Evolutionary conservation across 1,140 invertebrate species (phyloP).

Genomic region (Pararge aegeria): DNA sequence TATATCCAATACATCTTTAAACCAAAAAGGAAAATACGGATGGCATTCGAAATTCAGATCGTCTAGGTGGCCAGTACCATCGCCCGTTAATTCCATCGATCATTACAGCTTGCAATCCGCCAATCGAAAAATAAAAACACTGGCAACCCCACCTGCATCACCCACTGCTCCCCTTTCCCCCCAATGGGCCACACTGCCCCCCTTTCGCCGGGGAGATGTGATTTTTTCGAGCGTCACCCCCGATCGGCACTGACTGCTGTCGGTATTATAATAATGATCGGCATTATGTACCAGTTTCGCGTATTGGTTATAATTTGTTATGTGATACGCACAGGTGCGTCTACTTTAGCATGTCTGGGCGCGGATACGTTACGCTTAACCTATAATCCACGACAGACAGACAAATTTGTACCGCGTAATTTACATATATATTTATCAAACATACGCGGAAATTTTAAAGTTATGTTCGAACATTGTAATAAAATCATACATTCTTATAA

Average conservation of each 20-base stretch:
- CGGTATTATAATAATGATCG: constrained; percentile 40
- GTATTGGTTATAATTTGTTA: constrained; percentile 14
- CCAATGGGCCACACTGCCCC: constrained; percentile 2
- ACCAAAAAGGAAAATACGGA: constrained; percentile 22
- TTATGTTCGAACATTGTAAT: too few relatives aligned
- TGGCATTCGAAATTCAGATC: constrained; percentile 62
- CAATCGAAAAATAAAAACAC: constrained; percentile 78
- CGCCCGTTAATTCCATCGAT: constrained; percentile 75
- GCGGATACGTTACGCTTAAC: too few relatives aligned
- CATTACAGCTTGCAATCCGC: constrained; percentile 76
- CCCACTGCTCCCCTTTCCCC: constrained; percentile 23
- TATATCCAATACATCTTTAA: constrained; percentile 18
- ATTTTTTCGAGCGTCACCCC: constrained; percentile 73
- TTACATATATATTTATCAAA: too few relatives aligned
- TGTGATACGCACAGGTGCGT: neutral
- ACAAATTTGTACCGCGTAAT: too few relatives aligned
- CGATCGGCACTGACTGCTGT: constrained; percentile 38
- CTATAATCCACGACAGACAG: too few relatives aligned
- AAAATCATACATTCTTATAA: too few relatives aligned
- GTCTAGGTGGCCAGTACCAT: constrained; percentile 51
- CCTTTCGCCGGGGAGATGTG: constrained; percentile 42
- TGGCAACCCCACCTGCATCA: constrained; percentile 59
- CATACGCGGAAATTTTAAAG: too few relatives aligned
- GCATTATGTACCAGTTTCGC: constrained; percentile 19
- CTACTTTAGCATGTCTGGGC: neutral